Percentiles rank a stretch among this genome's conserved stretches.
phyloP scores from a whole-genome alignment of 2,113 vertebrate species.

The Podarcis cretensis region DNA sequence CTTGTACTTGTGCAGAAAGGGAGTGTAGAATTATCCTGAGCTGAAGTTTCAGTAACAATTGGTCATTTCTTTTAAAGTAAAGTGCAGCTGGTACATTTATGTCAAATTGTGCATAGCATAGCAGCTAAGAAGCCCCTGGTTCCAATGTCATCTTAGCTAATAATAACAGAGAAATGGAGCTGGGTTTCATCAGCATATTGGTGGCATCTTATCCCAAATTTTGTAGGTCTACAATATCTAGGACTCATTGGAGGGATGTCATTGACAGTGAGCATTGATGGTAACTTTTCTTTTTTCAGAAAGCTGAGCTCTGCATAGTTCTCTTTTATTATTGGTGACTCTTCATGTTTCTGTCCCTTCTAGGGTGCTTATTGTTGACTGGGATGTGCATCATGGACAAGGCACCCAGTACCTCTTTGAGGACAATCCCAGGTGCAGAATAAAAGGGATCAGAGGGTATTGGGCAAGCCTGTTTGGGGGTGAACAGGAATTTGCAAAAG shows the following conservation, averaged over 20 bases:
- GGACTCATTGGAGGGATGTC: background rate
- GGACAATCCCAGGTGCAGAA: constrained; percentile 84
- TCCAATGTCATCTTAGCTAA: no score
- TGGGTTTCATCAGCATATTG: no score
- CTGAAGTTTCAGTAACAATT: background rate
- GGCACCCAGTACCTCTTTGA: constrained; percentile 87
- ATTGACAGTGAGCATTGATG: background rate
- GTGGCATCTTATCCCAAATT: no score
- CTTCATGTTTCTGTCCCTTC: constrained; percentile 18
- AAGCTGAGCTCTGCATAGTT: background rate
- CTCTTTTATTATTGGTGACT: background rate
- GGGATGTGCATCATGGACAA: constrained; percentile 91
- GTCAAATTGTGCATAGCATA: background rate
- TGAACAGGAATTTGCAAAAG: background rate
- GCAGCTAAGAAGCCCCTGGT: background rate
- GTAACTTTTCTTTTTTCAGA: background rate
- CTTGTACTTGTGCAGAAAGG: background rate
- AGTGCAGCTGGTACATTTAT: background rate
- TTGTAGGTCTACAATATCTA: background rate
- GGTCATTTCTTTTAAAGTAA: background rate
- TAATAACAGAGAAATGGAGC: no score
- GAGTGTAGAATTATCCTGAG: background rate
- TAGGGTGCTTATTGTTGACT: constrained; percentile 90
- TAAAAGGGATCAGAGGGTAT: background rate
- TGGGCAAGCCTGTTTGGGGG: background rate